Base-by-base conservation (phyloP, 1,140 invertebrate species). In the Teleogryllus occipitalis region DNA sequence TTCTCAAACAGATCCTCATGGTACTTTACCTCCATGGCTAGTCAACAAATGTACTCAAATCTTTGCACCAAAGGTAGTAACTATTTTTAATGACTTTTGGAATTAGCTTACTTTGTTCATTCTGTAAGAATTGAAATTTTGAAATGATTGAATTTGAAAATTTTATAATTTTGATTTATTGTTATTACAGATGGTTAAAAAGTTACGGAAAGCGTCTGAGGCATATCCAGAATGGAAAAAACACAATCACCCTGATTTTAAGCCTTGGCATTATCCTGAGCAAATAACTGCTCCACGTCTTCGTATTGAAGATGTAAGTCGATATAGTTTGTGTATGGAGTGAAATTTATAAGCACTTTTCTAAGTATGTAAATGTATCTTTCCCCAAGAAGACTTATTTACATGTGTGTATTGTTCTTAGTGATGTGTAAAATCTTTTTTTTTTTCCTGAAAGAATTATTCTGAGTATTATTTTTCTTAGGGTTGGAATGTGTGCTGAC, bases 11-110 rank as follows among this genome's bases (percentile, higher is more conserved):
- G 95, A 97, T 86, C 96, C 95, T 21, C 91, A 93, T 86, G 96
- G 96, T 81, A 94, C 93, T 82, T 86, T 97, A 80, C 96, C 95
- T 14, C 91, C 92, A 12, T 97, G 96, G 95, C 87, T 96, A 74
- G 94, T 97, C 18, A 97, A 97, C 86, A 94, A 93, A 88, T 90
- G 95, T 76, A 96, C 95, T 47, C 93, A 95, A 82, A 93, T 94
- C 83, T 90, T 96, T 84, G 95, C 95, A 8, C 95, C 95, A 22
- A 93, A 94, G 86, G 89, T 88, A 84, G 82, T 48, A n/a, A 74
- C 8, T 48, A 48, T 39, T 39, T 39, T 39, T 39, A 39, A 39
- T 39, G 27, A 39, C 27, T 39, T 39, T 39, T 39, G 27, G 27
- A 39, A 39, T 5, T 39, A 1, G 5, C 27, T 39, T 39, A 39